Evolutionary conservation across 2,888 invertebrate genomes (phyloP), one percentile per base, ranked within the genome.

Genomic region (Biston stratarius): DNA sequence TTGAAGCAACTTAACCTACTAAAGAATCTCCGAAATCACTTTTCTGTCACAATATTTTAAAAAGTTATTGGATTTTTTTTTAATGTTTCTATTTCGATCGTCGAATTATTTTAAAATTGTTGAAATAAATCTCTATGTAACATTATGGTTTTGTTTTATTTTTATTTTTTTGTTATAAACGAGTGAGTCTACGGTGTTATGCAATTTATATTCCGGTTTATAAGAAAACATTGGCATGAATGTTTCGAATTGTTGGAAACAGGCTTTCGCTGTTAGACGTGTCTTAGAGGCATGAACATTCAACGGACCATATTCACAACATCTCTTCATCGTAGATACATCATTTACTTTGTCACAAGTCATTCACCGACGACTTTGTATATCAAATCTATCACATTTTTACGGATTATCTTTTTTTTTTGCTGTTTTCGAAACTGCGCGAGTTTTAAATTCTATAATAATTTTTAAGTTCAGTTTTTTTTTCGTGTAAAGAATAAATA

Each of bases 91-190:
- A 87, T 82, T 79, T 82, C 81, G 59, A 62, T 79, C 83, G 83
- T 87, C 85, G 86, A 86, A 86, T 86, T 88, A 85, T 88, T 88
- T 89, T 85, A 84, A 83, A 88, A 90, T 89, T 91, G 91, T 92
- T 92, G 91, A 73, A 74, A 91, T 92, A 92, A 92, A 92, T 91
- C 92, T 92, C 91, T 91, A 91, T 91, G 83, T 91, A 91, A 89
- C 84, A 88, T 87, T 86, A 77, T 77, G 76, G 80, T 86, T 88
- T 86, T 83, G 88, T 90, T 90, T 86, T 83, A 88, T 91, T 90
- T 81, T n/a, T n/a, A n/a, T n/a, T 24, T 24, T 24, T 78, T 74
- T 78, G 77, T 82, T 79, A 38, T 67, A 76, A 62, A 34, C 47
- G 77, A 84, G 89, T 89, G 89, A 87, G 90, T 90, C 90, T 88